A percentile compares a stretch with the other conserved stretches of the same genome.
These are phyloP conservation scores for Pipistrellus nathusii DNA, from an alignment of 2,797 vertebrate genomes.

Conservation along the genomic window DNA sequence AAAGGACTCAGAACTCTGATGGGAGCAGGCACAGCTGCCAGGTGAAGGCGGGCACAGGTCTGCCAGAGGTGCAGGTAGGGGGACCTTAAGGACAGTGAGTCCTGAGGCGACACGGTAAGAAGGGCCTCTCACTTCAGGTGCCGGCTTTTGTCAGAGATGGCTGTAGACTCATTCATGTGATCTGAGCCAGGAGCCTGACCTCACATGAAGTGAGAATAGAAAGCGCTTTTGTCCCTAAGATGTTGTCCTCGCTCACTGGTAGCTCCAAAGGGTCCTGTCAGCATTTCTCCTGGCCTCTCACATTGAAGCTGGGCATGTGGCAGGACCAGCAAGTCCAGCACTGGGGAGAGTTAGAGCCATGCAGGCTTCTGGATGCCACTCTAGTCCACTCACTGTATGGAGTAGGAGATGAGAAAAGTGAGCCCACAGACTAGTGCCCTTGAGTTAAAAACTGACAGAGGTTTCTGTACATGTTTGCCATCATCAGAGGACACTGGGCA, in stretches of 20 bases:
- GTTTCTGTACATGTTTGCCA: background rate
- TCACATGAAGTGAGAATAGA: background rate
- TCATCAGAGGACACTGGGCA: background rate
- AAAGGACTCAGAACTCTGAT: background rate
- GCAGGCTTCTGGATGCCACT: accelerated
- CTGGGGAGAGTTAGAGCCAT: no score
- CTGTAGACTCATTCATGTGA: background rate
- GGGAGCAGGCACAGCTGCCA: accelerated
- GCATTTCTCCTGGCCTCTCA: accelerated
- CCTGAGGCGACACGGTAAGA: accelerated
- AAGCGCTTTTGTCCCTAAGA: background rate
- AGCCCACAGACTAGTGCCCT: background rate
- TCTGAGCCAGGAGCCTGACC: background rate
- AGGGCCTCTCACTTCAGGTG: accelerated
- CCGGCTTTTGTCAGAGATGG: background rate
- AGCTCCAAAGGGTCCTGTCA: no score
- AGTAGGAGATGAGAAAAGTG: background rate
- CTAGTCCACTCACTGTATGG: accelerated
- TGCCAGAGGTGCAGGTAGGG: accelerated
- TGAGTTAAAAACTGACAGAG: background rate
- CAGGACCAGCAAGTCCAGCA: background rate
- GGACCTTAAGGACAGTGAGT: accelerated
- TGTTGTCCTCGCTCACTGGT: accelerated
- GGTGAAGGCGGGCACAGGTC: background rate
- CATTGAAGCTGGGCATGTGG: accelerated